Base-by-base conservation (phyloP, 2,888 invertebrate species). In the Agrenia bidenticulata region DNA sequence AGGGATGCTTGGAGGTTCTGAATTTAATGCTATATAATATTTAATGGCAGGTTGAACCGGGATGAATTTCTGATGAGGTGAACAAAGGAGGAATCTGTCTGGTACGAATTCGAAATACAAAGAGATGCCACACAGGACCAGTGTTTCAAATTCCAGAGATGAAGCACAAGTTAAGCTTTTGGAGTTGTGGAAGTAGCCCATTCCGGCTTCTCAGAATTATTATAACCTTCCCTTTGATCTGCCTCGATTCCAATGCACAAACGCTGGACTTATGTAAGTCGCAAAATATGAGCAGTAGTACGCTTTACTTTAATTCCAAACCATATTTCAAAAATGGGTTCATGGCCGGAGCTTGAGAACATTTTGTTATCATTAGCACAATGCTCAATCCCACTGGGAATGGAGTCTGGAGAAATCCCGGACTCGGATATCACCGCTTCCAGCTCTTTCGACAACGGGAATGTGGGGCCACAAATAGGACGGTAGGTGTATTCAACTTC, bases 341-440 rank as follows among this genome's bases (percentile, higher is more conserved):
- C 49, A 39, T 39, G 39, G 9, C 39, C 7, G 15, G 9, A 39
- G 15, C 15, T 39, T 39, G 7, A 15, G 15, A 39, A 39, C 7
- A 7, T 39, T 57, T 42, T 39, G 17, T 71, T 72, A 64, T 64
- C 58, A 63, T 81, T 19, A 85, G 85, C 83, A 66, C 82, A 84
- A 80, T 86, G 86, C 79, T 82, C 81, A 74, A 82, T 81, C 66
- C 82, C 86, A 55, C 80, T 88, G 77, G 87, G 87, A 64, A 87
- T 88, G 87, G 84, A 87, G 79, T 83, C 84, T 51, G 84, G 85
- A 51, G 82, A 80, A 69, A 87, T 88, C 72, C 81, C 81, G 69
- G 85, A 87, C 79, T 81, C 81, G 72, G 85, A 86, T 79, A 84
- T 88, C 77, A 82, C 84, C 17, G 86, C 86, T 69, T 86, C 86